Base-by-base conservation (phyloP, 2,113 vertebrate genomes). In the Odocoileus virginianus region DNA sequence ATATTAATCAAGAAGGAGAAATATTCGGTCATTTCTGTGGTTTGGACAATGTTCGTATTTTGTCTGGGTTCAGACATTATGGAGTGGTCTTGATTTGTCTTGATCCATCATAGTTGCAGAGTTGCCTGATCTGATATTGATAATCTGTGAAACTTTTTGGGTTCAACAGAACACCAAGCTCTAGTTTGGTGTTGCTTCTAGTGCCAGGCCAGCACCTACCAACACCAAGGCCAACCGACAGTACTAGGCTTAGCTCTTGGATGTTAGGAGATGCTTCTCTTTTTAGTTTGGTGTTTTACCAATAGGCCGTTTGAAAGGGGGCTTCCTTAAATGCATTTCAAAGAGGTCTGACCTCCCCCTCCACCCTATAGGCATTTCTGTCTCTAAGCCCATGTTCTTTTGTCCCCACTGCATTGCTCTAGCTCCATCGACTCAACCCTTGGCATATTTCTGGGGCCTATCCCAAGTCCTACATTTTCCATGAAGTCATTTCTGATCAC, bases 71-170 rank as follows among this genome's bases (percentile, higher is more conserved):
- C 50, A 92, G 36, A 54, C 60, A 82, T 82, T 94, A 54, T 30
- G 30, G 81, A 81, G 25, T 87, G 27, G 30, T 98, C 64, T 81
- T 88, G 87, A 36, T 94, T 96, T 89, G 67, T 82, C 55, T 96
- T 79, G 52, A 64, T 78, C 36, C 33, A 7, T 79, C 64, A 79
- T 50, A 76, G 45, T 90, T 28, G 23, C 30, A 50, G 95, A 86
- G 55, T 61, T 82, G 9, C 91, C 84, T 96, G 81, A 36, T 89
- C 78, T 50, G 16, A 54, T 91, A 71, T 19, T 93, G 55, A 78
- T 83, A 55, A 95, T 71, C 83, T 91, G 67, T 91, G 91, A 55
- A 43, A 57, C 88, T 88, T 23, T 16, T 19, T n/a, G 28, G 40
- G 55, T 78, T 96, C 60, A 64, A 25, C 30, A 95, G 90, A 95